Evolutionary conservation across 1,140 invertebrate genomes (phyloP), one percentile per base, ranked within the genome.

Genomic region (Xylocopa sonorina): DNA sequence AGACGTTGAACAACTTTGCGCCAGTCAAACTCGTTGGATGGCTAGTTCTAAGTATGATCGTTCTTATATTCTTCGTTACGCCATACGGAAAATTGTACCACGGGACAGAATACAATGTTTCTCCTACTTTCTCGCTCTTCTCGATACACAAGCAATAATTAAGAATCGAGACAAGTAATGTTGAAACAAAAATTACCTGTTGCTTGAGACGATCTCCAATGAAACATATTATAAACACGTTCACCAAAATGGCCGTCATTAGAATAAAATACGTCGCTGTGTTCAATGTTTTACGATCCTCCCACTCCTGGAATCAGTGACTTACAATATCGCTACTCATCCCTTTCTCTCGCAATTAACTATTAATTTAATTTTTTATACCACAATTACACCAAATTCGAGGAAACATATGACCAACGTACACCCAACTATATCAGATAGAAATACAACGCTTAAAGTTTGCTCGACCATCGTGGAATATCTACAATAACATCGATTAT

Each of bases 331-430:
- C 1, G 14, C n/a, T 7, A 14, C 14, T 29, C 0, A 21, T 10
- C 21, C 1, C 0, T 48, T 68, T 69, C 9, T 24, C 7, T 16
- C n/a, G n/a, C 12, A 1, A 43, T 60, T 2, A 12, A 12, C 34
- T 34, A 64, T 21, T 3, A 18, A 18, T 63, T 62, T 41, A 21
- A n/a, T 41, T 38, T 5, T 0, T 27, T 21, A 43, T 86, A 90
- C 90, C 82, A 81, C 72, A 16, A 92, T 81, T 43, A 92, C 88
- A 14, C 91, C 91, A 50, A 89, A 92, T 79, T 91, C 91, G 16
- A 92, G 71, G 58, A 92, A 92, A 71, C 91, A 92, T 72, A 92
- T 90, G 32, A 92, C 91, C 14, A 92, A 57, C 0, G 91, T 92
- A 48, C 89, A 91, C 3, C 91, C 90, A 48, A 89, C 62, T 87